These are phyloP conservation scores for Scaptomyza reducta DNA, from an alignment of 2,888 invertebrate genomes.

Conservation along the genomic window DNA sequence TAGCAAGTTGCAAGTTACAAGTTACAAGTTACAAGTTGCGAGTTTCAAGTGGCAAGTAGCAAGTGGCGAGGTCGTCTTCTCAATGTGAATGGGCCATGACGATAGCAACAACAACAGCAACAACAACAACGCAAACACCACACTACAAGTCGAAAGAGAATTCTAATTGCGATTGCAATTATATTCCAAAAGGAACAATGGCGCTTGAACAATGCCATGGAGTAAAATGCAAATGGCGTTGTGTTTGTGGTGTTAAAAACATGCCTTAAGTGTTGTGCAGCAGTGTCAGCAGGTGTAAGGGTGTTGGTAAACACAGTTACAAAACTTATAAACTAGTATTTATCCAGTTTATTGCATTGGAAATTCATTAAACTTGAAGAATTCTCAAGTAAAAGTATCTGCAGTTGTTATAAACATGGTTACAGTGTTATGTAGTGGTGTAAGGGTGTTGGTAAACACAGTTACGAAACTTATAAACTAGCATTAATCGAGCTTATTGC, in stretches of 20 bases:
- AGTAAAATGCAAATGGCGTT: constrained; percentile 2
- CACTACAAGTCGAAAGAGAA: constrained; percentile 70
- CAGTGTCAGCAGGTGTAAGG: neutral
- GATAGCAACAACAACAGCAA: constrained; percentile 11
- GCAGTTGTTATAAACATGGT: no score
- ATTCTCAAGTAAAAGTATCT: no score
- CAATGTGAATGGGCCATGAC: constrained; percentile 47
- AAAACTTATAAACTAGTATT: neutral
- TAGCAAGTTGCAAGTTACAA: constrained; percentile 59
- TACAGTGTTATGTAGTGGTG: no score
- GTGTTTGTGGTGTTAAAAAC: constrained; percentile 1
- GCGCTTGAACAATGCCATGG: neutral
- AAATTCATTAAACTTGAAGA: no score
- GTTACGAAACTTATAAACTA: no score
- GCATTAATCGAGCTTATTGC: no score
- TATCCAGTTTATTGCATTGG: neutral
- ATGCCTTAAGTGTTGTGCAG: neutral
- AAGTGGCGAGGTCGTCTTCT: constrained; percentile 10
- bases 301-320: neutral
- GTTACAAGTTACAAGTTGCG: constrained; percentile 10
- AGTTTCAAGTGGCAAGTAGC: constrained; percentile 29
- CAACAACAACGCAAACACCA: constrained; percentile 15
- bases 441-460: no score
- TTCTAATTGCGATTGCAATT: constrained; percentile 62
- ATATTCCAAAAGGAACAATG: constrained; percentile 8